Evolutionary conservation across 2,113 vertebrate genomes (phyloP), one percentile per base, ranked within the genome.

Genomic region (Pituophis catenifer): DNA sequence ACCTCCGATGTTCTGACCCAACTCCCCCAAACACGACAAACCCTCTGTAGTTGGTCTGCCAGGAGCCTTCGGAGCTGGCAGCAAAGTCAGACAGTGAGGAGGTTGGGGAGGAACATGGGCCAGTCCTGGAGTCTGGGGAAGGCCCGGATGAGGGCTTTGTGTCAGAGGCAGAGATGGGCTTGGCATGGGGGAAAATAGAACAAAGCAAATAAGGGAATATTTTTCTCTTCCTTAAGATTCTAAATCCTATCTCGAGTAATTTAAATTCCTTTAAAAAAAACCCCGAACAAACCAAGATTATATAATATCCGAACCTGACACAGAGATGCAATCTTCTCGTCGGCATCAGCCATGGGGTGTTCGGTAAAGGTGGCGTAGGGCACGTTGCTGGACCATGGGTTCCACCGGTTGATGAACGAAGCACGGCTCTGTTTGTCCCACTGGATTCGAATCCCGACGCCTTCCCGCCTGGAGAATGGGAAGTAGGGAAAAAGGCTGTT

Each of bases 401-500:
- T 99, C 99, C 99, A 99, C 53, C 99, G 98, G 95, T 98, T 98
- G 0, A 99, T 54, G 96, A 99, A 99, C 1, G 99, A 99, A 17
- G 98, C 97, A 0, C 98, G 98, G 5, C 98, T 98, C 21, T 98
- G 98, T 96, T 98, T 99, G 97, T 99, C 99, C 99, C 99, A 99
- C 94, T 99, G 99, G 3, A 99, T 97, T 0, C 99, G 98, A 15
- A 99, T 95, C 0, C 99, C 99, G 0, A 94, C 95, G 0, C 99
- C 99, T 94, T 99, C 99, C 95, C 99, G 97, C 97, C 99, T 99
- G 95, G 3, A 1, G 29, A 0, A 13, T 19, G 0, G 0, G 86
- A 48, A 55, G 55, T 15, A 17, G 55, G 55, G 55, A 48, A 48
- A 48, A 3, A 48, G 44, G 44, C 44, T 48, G 44, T 48, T 48